Evolutionary conservation across 2,888 invertebrate species (phyloP).

Genomic region (Apeira syringaria): DNA sequence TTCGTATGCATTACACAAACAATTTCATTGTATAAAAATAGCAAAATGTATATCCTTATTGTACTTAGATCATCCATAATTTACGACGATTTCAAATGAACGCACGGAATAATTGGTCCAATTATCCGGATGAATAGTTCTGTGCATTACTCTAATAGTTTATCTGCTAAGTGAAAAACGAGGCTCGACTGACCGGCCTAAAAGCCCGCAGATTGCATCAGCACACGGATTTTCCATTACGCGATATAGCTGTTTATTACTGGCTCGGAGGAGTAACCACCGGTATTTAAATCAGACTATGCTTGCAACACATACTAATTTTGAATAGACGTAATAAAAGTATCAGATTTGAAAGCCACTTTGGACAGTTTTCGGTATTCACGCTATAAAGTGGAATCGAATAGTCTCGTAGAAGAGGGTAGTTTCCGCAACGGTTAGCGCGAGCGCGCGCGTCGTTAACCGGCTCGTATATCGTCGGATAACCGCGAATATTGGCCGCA

Average conservation of each 20-base stretch:
- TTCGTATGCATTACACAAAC: no score
- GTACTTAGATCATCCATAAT: no score
- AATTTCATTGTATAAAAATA: no score
- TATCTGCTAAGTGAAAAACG: slow-evolving; percentile 70
- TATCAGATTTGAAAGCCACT: slow-evolving; percentile 16
- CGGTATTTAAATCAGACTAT: slow-evolving; percentile 34
- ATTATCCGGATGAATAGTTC: no score
- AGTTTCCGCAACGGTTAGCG: slow-evolving; percentile 57
- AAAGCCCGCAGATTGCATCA: slow-evolving; percentile 78
- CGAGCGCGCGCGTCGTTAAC: slow-evolving; percentile 64
- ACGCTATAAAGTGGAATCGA: slow-evolving; percentile 34
- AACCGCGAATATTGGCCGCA: slow-evolving; percentile 79
- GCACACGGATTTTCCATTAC: slow-evolving; percentile 79
- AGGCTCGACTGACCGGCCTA: slow-evolving; percentile 61
- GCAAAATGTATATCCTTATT: no score
- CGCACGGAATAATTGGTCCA: no score
- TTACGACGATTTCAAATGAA: no score
- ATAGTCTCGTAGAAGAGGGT: slow-evolving; percentile 45
- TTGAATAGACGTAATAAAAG: slow-evolving; percentile 15
- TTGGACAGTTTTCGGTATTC: slow-evolving; percentile 26
- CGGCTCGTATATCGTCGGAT: slow-evolving; percentile 71
- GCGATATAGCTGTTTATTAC: slow-evolving; percentile 53
- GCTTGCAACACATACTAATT: slow-evolving; percentile 13
- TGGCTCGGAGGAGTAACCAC: slow-evolving; percentile 40
- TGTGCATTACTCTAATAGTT: no score